Evolutionary conservation across 2,888 invertebrate species (phyloP).

Genomic region (Malthinus flaveolus): DNA sequence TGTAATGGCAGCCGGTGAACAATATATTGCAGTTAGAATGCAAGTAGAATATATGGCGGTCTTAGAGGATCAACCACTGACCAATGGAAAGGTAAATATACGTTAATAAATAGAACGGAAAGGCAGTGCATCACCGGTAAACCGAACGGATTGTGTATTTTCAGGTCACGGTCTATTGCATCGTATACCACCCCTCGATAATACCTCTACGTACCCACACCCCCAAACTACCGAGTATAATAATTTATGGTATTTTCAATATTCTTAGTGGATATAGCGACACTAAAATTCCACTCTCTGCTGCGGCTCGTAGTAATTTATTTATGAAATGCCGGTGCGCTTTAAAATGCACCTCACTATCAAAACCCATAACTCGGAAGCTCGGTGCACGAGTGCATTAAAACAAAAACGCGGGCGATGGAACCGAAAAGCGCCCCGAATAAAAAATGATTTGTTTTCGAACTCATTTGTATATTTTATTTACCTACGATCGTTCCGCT

Average conservation of each 20-base stretch:
- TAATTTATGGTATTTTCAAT: constrained; percentile 1
- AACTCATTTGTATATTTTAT: constrained; percentile 14
- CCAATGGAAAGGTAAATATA: constrained; percentile 28
- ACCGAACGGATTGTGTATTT: constrained; percentile 24
- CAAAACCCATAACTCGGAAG: no score
- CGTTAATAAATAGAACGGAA: constrained; percentile 24
- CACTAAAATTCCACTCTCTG: no score
- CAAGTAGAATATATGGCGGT: constrained; percentile 28
- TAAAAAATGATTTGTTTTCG: constrained; percentile 15
- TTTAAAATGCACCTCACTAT: no score
- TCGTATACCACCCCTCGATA: constrained; percentile 1
- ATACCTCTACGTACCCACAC: constrained; percentile 4
- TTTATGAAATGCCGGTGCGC: no score
- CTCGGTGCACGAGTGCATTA: not conserved
- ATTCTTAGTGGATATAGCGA: no score
- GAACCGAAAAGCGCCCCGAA: not conserved
- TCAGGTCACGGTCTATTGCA: constrained; percentile 20
- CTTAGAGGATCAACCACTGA: constrained; percentile 25
- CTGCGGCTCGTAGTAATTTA: no score
- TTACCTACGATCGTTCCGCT: constrained; percentile 8
- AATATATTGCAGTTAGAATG: constrained; percentile 29
- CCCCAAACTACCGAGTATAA: not conserved
- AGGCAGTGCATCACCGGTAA: constrained; percentile 24
- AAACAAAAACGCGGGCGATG: not conserved
- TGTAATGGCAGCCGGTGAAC: constrained; percentile 19